Evolutionary conservation across 2,113 vertebrate genomes (phyloP), one percentile per base, ranked within the genome.

Genomic region (Plecotus auritus): DNA sequence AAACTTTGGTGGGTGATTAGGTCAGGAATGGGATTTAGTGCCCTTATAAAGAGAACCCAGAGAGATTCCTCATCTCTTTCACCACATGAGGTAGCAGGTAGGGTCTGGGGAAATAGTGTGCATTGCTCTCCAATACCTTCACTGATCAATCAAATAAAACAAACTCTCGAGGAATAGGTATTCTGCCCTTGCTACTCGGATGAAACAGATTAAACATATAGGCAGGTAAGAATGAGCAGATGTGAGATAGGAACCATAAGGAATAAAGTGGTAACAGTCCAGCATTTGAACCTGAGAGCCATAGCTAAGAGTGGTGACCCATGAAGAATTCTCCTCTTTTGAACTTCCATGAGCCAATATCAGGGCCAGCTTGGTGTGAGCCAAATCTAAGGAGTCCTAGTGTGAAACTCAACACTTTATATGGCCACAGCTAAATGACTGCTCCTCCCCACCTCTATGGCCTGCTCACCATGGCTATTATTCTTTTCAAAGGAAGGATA

Each of bases 381-480:
- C 35, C 69, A 66, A 86, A 61, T 69, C 73, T 85, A 81, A 47
- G 47, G 37, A 56, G 47, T 35, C 35, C 64, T 66, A 70, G 42
- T 67, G 81, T 92, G 73, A 94, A 73, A 80, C 35, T 73, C 73
- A 92, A n/a, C 86, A 56, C 80, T 59, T 91, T n/a, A 69, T 77
- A 49, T 4, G 5, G 51, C 51, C n/a, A 51, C 37, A 17, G 77
- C 82, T 88, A 93, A 94, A 92, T 35, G 82, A 47, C 32, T 70
- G 13, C 72, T 85, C 37, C 73, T 64, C 86, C 78, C 35, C 28
- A 81, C 1, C 9, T 40, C 45, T 64, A 5, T 37, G 40, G 23
- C 23, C 59, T 28, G 70, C 54, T 73, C 35, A n/a, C 16, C 7
- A 0, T 30, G 20, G 42, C 49, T 89, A 77, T 42, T 54, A 4